A percentile compares a stretch with the other conserved stretches of the same genome.
Conservation (phyloP, 2,797 vertebrate species). For the Oryzias dopingdopingensis region DNA sequence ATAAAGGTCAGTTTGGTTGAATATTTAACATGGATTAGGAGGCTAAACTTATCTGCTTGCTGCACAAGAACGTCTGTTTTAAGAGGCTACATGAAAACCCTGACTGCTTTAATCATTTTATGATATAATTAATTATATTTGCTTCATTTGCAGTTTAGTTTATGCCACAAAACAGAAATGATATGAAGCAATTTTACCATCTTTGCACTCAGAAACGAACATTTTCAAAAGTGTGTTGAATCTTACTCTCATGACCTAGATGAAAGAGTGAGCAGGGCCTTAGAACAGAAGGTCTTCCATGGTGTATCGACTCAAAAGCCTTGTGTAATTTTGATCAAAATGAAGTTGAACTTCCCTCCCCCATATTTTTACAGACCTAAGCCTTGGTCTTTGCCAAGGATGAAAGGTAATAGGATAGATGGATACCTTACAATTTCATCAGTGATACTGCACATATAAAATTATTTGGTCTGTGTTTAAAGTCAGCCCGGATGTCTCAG, state of each 20-base stretch:
- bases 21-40: conserved; percentile 19
- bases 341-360: conserved; percentile 19
- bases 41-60: conserved; percentile 5
- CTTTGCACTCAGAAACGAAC: neutral
- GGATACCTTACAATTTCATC: neutral
- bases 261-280: conserved; percentile 17
- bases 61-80: conserved; percentile 18
- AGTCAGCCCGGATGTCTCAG: neutral
- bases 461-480: no score
- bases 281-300: conserved; percentile 5
- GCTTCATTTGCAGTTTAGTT: neutral
- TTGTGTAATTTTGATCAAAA: conserved; percentile 12
- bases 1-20: conserved; percentile 16
- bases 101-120: neutral
- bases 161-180: neutral
- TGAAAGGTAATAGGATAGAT: neutral
- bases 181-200: conserved; percentile 9
- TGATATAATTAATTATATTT: neutral
- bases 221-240: conserved; percentile 4
- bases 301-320: conserved; percentile 35
- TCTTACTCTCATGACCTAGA: conserved; percentile 23
- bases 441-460: no score
- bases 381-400: conserved; percentile 7
- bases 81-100: conserved; percentile 2
- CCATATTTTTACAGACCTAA: conserved; percentile 26